Evolutionary conservation across 2,113 vertebrate species (phyloP).

Genomic region (Alethe castanea): DNA sequence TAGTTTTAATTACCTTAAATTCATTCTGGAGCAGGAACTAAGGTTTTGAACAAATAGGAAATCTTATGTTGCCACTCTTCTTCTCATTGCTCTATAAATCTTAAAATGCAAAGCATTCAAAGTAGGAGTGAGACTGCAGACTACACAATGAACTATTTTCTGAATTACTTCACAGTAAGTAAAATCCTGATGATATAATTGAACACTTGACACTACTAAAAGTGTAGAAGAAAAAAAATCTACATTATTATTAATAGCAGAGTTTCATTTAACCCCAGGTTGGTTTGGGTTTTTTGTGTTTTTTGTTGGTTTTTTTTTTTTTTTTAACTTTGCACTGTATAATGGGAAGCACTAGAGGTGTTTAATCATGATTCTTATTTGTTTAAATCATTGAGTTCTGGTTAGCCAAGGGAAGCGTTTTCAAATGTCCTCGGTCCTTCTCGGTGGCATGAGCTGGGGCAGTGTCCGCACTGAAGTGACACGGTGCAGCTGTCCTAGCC

Average conservation of each 20-base stretch:
- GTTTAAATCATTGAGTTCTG: not conserved
- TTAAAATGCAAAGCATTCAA: not conserved
- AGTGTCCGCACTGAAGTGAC: not conserved
- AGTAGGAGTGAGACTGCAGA: not conserved
- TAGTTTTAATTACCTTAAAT: not conserved
- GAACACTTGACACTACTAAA: not conserved
- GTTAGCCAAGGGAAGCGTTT: not conserved
- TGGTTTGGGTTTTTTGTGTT: too few species aligned
- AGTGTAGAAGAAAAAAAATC: not conserved
- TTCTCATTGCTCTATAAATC: not conserved
- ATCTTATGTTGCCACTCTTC: not conserved
- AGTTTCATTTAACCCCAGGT: not conserved
- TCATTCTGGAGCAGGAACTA: not conserved
- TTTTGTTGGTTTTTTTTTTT: not conserved
- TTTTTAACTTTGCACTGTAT: not conserved
- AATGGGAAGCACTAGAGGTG: not conserved
- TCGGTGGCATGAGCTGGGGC: not conserved
- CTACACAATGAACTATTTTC: not conserved
- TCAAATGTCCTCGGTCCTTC: accelerated
- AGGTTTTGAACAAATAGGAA: not conserved
- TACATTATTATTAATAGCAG: not conserved
- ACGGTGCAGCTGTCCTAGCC: accelerated
- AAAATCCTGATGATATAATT: not conserved
- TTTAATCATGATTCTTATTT: not conserved
- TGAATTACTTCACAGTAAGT: not conserved